phyloP scores from a whole-genome alignment of 2,888 invertebrate genomes.

The Thyatira batis region DNA sequence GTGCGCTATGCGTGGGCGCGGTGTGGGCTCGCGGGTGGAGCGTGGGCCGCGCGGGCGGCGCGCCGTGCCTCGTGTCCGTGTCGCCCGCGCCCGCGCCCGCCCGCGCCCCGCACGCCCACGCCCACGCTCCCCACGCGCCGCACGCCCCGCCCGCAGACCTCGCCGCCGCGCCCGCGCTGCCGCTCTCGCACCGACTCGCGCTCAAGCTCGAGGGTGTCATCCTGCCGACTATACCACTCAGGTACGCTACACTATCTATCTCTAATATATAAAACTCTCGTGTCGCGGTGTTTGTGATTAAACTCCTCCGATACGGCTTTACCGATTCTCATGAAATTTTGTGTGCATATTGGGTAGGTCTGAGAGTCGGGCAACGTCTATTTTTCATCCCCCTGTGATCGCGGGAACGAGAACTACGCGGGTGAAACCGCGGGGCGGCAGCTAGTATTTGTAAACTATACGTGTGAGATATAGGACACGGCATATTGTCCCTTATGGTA shows the following conservation, averaged over 20 bases:
- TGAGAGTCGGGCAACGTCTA: too few relatives aligned
- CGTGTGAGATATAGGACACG: too few relatives aligned
- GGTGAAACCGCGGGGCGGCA: too few relatives aligned
- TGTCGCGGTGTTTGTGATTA: too few relatives aligned
- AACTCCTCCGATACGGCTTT: too few relatives aligned
- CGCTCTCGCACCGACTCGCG: constrained; percentile 92
- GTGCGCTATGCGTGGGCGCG: constrained; percentile 86
- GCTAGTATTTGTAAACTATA: too few relatives aligned
- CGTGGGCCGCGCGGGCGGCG: constrained; percentile 89
- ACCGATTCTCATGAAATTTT: too few relatives aligned
- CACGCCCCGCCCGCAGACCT: constrained; percentile 86
- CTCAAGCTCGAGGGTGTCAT: constrained; percentile 97
- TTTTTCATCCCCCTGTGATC: too few relatives aligned
- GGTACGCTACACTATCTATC: constrained; percentile 65
- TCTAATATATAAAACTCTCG: too few relatives aligned
- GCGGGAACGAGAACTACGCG: too few relatives aligned
- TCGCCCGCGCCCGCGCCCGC: constrained; percentile 62
- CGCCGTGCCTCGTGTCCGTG: constrained; percentile 71
- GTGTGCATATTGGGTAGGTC: too few relatives aligned
- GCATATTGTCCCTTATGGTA: too few relatives aligned
- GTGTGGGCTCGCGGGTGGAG: constrained; percentile 90
- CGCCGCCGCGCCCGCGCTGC: constrained; percentile 91
- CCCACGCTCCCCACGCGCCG: constrained; percentile 85
- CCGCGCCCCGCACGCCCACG: constrained; percentile 93
- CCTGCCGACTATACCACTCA: constrained; percentile 86